Evolutionary conservation across 2,113 vertebrate species (phyloP), one percentile per base, ranked within the genome.

Genomic region (Bubo scandiacus): DNA sequence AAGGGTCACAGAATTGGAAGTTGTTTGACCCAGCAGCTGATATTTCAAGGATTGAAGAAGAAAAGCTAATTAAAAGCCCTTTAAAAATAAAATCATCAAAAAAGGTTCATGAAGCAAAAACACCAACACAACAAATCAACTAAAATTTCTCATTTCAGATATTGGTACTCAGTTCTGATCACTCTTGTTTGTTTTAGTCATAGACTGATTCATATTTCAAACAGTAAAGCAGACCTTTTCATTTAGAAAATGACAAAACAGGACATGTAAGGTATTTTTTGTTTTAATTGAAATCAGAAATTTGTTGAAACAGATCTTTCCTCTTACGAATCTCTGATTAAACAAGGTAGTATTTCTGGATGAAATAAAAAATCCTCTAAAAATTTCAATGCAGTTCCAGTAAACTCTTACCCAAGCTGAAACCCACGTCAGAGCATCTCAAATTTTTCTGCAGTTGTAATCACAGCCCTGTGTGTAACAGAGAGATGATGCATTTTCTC

Each of bases 391-490:
- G 5, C 43, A 49, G 42, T 38, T 84, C 65, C 36, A 68, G 49
- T 63, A 72, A 93, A 58, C 43, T 81, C 52, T 43, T 42, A 74
- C 25, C 26, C 13, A 29, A 40, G 38, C 70, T 92, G 66, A 86
- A 70, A 63, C 20, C 18, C 58, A 62, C 0, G 4, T 5, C 43
- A 42, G 7, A 0, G 5, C 1, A 3, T n/a, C 67, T 81, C 65
- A 25, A 32, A 42, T 63, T 77, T 62, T 90, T 38, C 45, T 61
- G 20, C 8, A 77, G 49, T 5, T 45, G 30, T 65, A 84, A 62
- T 30, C 5, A 2, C 34, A 86, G 40, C 20, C 34, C 25, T 32
- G 17, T 15, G 15, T 0, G 0, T 20, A 70, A 40, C 15, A 70
- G 34, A 66, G 26, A 59, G 10, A 52, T 27, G n/a, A 61, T 26